phyloP scores from a whole-genome alignment of 2,113 vertebrate species.

The Tenrec ecaudatus region DNA sequence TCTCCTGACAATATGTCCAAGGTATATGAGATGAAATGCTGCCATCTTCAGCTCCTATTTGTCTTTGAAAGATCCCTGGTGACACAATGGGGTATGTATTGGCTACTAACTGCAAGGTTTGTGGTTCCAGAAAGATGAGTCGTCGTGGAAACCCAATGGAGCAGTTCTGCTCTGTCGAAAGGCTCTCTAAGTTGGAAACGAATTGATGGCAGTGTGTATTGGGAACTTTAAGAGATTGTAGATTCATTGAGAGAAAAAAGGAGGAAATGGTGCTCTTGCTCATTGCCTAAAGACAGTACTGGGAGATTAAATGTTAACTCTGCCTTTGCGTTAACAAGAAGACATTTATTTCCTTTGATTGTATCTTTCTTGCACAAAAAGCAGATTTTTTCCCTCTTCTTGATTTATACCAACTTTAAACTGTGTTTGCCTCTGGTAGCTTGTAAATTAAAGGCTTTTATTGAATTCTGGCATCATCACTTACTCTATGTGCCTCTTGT shows the following conservation, averaged over 20 bases:
- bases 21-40: too few species aligned
- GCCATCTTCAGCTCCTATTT: too few species aligned
- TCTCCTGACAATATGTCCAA: too few species aligned
- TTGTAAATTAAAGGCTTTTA: conserved; percentile 75
- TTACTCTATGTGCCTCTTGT: conserved; percentile 58
- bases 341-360: conserved; percentile 13
- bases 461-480: conserved; percentile 62
- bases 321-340: conserved; percentile 56
- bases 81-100: too few species aligned
- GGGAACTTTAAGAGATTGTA: conserved; percentile 11
- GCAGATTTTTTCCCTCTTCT: conserved; percentile 37
- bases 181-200: too few species aligned
- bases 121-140: too few species aligned
- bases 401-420: conserved; percentile 74
- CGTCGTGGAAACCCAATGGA: too few species aligned
- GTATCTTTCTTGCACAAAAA: conserved; percentile 42
- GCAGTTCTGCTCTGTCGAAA: too few species aligned
- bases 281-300: not conserved
- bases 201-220: too few species aligned
- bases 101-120: too few species aligned
- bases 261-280: not conserved
- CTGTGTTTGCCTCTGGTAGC: conserved; percentile 61
- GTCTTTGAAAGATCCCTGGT: too few species aligned
- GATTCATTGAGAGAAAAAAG: conserved; percentile 51
- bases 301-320: conserved; percentile 55